Evolutionary conservation across 2,113 vertebrate genomes (phyloP).

Genomic region (Kryptolebias marmoratus): DNA sequence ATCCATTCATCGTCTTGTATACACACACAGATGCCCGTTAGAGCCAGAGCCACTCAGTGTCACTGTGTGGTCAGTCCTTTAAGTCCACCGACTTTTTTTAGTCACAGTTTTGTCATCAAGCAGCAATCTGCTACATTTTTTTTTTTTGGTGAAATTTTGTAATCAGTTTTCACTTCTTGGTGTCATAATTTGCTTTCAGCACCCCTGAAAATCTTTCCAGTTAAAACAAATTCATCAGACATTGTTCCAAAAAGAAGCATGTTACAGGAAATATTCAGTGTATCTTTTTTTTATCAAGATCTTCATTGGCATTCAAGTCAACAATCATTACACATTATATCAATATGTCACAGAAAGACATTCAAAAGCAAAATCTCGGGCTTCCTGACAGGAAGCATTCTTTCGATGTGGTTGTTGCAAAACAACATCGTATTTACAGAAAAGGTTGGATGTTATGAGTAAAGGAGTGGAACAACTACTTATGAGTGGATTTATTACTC

Average conservation of each 20-base stretch:
- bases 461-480: constrained; percentile 1
- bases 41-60: constrained; percentile 27
- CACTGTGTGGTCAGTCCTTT: constrained; percentile 25
- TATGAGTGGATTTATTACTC: constrained; percentile 48
- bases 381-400: constrained; percentile 72
- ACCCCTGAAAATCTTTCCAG: background rate
- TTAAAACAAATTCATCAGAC: constrained; percentile 6
- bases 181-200: background rate
- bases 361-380: constrained; percentile 57
- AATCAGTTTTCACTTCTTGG: background rate
- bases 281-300: constrained; percentile 68
- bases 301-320: constrained; percentile 56
- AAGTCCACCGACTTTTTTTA: background rate
- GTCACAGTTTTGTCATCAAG: constrained; percentile 24
- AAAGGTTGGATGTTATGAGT: constrained; percentile 14
- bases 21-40: constrained; percentile 40
- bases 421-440: constrained; percentile 60
- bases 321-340: constrained; percentile 67
- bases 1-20: constrained; percentile 57
- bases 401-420: constrained; percentile 55
- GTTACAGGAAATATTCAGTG: constrained; percentile 56
- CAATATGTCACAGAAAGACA: constrained; percentile 78
- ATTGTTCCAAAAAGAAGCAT: constrained; percentile 41
- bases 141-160: background rate
- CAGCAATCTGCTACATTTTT: constrained; percentile 30